Base-by-base conservation (phyloP, 2,888 invertebrate species). In the Corbicula japonica region DNA sequence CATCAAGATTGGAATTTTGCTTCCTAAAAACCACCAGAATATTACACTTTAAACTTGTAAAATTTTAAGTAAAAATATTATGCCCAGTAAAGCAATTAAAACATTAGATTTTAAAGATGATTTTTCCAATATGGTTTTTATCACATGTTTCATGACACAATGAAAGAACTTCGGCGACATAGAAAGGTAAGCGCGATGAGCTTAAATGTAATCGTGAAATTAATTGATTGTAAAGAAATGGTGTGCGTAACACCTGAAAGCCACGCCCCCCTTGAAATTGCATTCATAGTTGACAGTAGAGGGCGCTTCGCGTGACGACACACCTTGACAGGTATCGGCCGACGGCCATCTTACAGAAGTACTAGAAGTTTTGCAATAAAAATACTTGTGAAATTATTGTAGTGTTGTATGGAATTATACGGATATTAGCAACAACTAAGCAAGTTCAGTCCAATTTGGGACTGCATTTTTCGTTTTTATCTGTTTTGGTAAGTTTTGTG, bases 241-340 rank as follows among this genome's bases (percentile, higher is more conserved):
- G n/a, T n/a, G n/a, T n/a, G n/a, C 18, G 52, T 30, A 35, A 65
- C 65, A 68, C 56, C 56, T 41, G 48, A 34, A 48, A 41, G 61
- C 65, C 74, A 79, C 78, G 78, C 78, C 81, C 83, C 80, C 84
- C 80, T 77, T 79, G 35, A 82, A 83, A 83, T 84, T 80, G 65
- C 74, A 70, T 69, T 84, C 85, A 85, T 86, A 79, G 76, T 82
- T 84, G 84, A 79, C 86, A 80, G 73, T 76, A 86, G 86, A 82
- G 80, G 86, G 85, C 84, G 86, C 85, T 76, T 44, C 70, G 56
- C 41, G 30, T 77, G 77, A 81, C 81, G 77, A 81, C 81, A 81
- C 81, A 77, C 77, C 77, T 81, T 74, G 70, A 73, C 75, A 74
- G 77, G 77, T 74, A 77, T 75, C 63, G 77, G 66, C 77, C 60